Percentiles rank a stretch among this genome's conserved stretches.
Conservation (phyloP, 2,113 vertebrate genomes). For the Trachemys scripta region DNA sequence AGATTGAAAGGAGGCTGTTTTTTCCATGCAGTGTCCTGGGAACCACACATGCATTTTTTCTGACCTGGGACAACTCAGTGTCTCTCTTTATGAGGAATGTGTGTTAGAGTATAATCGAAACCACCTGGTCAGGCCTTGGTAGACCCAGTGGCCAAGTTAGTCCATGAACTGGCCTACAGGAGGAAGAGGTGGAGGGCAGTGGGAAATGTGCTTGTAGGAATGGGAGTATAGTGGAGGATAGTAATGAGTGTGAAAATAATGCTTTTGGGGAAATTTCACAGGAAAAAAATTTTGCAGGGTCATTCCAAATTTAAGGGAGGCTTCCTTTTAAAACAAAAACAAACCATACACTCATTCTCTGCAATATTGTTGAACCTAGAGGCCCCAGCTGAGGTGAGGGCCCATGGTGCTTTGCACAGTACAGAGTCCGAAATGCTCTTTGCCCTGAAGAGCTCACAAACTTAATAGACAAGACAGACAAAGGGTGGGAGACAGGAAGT, state of each 20-base stretch:
- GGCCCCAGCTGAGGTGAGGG: background rate
- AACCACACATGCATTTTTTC: background rate
- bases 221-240: background rate
- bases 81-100: background rate
- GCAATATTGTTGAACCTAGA: background rate
- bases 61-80: background rate
- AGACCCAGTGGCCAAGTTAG: background rate
- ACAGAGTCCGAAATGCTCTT: background rate
- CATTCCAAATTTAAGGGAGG: background rate
- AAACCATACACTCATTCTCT: accelerated
- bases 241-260: background rate
- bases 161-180: accelerated
- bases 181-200: background rate
- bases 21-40: background rate
- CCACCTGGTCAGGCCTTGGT: background rate
- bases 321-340: background rate
- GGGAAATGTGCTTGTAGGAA: background rate
- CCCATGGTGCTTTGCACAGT: accelerated
- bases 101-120: background rate
- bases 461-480: background rate
- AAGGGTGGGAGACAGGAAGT: background rate
- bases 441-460: background rate
- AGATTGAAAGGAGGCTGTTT: background rate
- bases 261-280: background rate
- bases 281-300: accelerated